Evolutionary conservation across 2,888 invertebrate genomes (phyloP).

Genomic region (Heliconius ethilla): DNA sequence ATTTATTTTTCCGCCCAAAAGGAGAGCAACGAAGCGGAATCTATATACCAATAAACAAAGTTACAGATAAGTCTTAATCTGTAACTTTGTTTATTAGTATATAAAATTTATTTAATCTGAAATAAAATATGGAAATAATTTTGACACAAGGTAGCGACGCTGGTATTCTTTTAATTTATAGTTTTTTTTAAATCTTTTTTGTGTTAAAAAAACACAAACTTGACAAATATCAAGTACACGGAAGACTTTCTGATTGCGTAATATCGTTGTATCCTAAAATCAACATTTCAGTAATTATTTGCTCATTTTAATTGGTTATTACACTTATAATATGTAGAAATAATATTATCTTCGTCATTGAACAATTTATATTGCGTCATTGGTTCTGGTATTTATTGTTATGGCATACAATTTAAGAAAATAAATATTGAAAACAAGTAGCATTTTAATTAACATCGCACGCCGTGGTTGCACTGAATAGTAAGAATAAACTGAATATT

Average conservation of each 20-base stretch:
- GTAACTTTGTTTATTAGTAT: too few species aligned
- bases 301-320: constrained; percentile 12
- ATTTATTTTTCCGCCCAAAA: too few species aligned
- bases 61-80: too few species aligned
- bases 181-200: background rate
- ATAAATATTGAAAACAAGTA: background rate
- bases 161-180: background rate
- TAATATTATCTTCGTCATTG: constrained; percentile 24
- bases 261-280: background rate
- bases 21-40: too few species aligned
- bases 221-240: constrained; percentile 3
- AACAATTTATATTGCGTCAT: constrained; percentile 28
- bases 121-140: background rate
- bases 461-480: background rate
- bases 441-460: background rate
- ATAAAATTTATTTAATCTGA: too few species aligned
- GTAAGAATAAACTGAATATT: background rate
- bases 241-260: constrained; percentile 12
- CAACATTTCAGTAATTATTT: constrained; percentile 17
- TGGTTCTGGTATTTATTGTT: background rate
- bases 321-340: background rate
- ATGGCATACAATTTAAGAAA: background rate
- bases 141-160: background rate
- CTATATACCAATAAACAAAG: too few species aligned
- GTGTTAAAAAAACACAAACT: too few species aligned